Base-by-base conservation (phyloP, 2,888 invertebrate genomes). In the Glyphotaelius pellucidus region DNA sequence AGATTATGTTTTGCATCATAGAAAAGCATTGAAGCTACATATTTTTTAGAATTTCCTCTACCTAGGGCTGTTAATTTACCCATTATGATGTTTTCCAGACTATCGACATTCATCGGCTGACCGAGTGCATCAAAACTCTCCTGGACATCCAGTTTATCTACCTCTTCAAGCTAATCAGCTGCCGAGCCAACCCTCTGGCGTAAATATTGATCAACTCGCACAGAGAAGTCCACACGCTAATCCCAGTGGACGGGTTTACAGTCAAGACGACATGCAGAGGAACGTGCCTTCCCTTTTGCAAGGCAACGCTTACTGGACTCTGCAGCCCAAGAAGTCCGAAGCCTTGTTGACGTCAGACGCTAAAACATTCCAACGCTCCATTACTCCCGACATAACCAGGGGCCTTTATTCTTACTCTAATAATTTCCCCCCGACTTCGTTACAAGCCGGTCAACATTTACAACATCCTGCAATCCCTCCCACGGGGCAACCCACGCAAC, bases 101-200 rank as follows among this genome's bases (percentile, higher is more conserved):
- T 97, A 96, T 97, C 97, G 96, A 97, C 97, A 96, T 97, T 97
- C 96, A 96, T 96, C 95, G 95, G 96, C 96, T 96, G 96, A 96
- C 95, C 95, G 95, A 94, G 95, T 95, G 94, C 94, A 95, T 94
- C 94, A 94, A 94, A 95, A 95, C 94, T 94, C 94, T 94, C 94
- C 95, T 93, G 94, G 94, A 93, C 94, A 94, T 94, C 94, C 94
- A 93, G 94, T 94, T 92, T 95, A 94, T 94, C 94, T 94, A 35
- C 86, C 95, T 38, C 95, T 95, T 67, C 90, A 84, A 86, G 35
- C 38, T 19, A 80, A 90, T 89, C 87, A 93, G 93, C 94, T 80
- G 80, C 47, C 30, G 35, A 32, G 25, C 25, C 83, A 83, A 83
- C 83, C 35, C 25, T 83, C 83, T 9, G 52, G 35, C 86, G n/a